Conservation (phyloP, 2,797 vertebrate genomes). For the Periparus ater region DNA sequence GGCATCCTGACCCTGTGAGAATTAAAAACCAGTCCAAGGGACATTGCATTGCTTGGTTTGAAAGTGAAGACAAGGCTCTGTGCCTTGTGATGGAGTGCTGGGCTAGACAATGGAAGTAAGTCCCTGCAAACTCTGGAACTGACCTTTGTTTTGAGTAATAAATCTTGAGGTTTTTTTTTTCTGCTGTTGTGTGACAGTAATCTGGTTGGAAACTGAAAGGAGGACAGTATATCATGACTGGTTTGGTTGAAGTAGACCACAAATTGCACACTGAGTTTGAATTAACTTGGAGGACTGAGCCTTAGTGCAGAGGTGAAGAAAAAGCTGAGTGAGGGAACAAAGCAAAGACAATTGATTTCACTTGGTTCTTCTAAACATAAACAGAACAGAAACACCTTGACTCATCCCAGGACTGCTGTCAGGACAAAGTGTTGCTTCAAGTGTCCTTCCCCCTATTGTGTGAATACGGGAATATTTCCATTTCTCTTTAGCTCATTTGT, state of each 20-base stretch:
- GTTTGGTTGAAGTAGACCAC: background rate
- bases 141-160: slow-evolving; percentile 42
- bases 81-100: background rate
- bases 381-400: background rate
- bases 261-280: background rate
- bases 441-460: background rate
- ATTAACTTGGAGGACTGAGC: background rate
- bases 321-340: background rate
- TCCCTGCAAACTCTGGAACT: background rate
- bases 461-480: background rate
- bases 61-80: background rate
- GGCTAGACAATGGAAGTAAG: background rate
- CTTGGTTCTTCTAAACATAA: background rate
- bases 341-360: background rate
- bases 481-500: background rate
- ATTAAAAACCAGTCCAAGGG: background rate
- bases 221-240: background rate
- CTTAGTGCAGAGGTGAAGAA: background rate
- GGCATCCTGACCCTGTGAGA: background rate
- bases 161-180: background rate
- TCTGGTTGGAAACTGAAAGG: background rate
- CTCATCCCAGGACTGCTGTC: background rate
- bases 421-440: background rate
- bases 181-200: background rate
- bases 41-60: background rate